Percentiles rank a stretch among this genome's conserved stretches.
phyloP scores from a whole-genome alignment of 1,140 invertebrate genomes.

The Drosophila varians region DNA sequence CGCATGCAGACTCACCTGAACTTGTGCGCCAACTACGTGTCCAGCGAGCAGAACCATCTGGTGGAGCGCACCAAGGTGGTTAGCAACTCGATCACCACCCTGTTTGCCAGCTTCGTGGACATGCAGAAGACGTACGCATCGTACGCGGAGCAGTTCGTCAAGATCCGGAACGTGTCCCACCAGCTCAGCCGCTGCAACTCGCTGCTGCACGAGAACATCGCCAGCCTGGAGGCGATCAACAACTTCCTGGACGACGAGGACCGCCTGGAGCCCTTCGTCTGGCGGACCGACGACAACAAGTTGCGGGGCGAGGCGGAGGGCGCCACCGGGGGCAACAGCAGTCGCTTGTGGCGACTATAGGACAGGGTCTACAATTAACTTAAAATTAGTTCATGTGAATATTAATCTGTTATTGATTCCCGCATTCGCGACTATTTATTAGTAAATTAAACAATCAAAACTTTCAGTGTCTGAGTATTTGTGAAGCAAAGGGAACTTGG shows the following conservation, averaged over 20 bases:
- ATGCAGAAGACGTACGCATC: conserved; percentile 92
- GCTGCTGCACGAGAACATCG: conserved; percentile 92
- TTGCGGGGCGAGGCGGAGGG: conserved; percentile 75
- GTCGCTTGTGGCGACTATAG: conserved; percentile 65
- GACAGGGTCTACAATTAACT: neutral
- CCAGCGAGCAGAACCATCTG: conserved; percentile 89
- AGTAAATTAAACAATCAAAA: conserved; percentile 37
- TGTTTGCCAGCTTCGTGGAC: conserved; percentile 89
- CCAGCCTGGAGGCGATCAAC: conserved; percentile 93
- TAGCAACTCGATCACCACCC: conserved; percentile 87
- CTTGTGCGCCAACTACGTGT: conserved; percentile 88
- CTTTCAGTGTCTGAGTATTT: neutral
- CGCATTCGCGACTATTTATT: conserved; percentile 36
- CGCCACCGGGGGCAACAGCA: conserved; percentile 83
- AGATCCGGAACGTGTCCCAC: conserved; percentile 90
- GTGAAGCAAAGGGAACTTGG: too few relatives aligned
- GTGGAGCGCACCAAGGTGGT: conserved; percentile 91
- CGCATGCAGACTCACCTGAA: conserved; percentile 87
- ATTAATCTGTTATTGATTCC: conserved; percentile 41
- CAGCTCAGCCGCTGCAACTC: conserved; percentile 92
- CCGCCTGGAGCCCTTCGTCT: conserved; percentile 94
- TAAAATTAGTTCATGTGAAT: conserved; percentile 31
- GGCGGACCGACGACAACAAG: conserved; percentile 87
- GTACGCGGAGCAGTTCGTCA: conserved; percentile 92
- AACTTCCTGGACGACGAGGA: conserved; percentile 92